Percentiles rank a stretch among this genome's conserved stretches.
Evolutionary conservation across 92 coral and sea anemone genomes (phyloP).

Genomic region (Plumapathes pennacea): DNA sequence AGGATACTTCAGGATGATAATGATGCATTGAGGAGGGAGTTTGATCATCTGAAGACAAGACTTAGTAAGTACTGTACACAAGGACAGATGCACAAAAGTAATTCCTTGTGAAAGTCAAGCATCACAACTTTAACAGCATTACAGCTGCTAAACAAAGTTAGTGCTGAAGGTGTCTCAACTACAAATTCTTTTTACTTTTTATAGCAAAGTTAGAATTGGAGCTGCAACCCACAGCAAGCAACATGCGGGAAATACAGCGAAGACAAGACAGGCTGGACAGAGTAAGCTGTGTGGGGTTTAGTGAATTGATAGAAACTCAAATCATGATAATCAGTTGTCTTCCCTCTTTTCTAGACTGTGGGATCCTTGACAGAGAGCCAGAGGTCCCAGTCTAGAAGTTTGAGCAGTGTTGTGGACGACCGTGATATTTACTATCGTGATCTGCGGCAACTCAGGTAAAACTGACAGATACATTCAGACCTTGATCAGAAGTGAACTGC

Average conservation of each 20-base stretch:
- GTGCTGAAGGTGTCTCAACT: too few species aligned
- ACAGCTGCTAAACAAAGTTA: too few species aligned
- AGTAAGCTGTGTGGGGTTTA: conserved; percentile 28
- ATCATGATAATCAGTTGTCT: not conserved
- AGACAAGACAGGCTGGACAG: conserved; percentile 75
- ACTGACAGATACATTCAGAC: too few species aligned
- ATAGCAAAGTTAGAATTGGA: conserved; percentile 70
- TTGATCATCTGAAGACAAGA: conserved; percentile 71
- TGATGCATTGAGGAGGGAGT: conserved; percentile 67
- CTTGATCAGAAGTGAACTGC: too few species aligned
- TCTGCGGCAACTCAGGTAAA: conserved; percentile 56
- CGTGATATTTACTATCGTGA: conserved; percentile 50
- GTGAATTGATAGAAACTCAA: not conserved
- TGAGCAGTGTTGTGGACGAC: conserved; percentile 69
- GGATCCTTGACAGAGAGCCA: conserved; percentile 73
- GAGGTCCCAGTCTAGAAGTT: conserved; percentile 71
- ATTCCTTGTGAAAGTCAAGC: too few species aligned
- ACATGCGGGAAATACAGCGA: conserved; percentile 61
- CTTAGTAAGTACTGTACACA: conserved; percentile 61
- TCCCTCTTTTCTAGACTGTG: conserved; percentile 33
- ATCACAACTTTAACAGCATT: too few species aligned
- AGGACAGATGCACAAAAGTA: too few species aligned
- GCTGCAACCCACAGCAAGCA: conserved; percentile 48
- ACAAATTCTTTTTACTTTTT: not conserved
- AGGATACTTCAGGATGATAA: conserved; percentile 71